Base-by-base conservation (phyloP, 2,888 invertebrate species). In the Melolontha melolontha region DNA sequence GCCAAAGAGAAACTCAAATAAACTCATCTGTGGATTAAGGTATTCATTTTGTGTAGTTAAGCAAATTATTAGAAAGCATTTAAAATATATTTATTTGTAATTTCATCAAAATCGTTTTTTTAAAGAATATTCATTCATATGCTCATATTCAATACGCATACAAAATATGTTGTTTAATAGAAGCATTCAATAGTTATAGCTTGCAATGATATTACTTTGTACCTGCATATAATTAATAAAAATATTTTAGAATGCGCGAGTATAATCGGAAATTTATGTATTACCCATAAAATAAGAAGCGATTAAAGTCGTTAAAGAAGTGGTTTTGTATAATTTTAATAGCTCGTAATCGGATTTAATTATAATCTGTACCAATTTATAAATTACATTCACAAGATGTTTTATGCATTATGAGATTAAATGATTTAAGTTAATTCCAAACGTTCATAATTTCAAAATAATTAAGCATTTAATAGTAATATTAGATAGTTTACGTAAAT, bases 261-360 rank as follows among this genome's bases (percentile, higher is more conserved):
- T 14, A 14, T 41, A 55, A 55, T 22, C 41, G 41, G 41, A 55
- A 41, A 55, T 55, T 41, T 22, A 22, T 27, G 55, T 5, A n/a
- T 17, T 34, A 55, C 55, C 22, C 4, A 22, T 4, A 22, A 22
- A 55, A 55, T 41, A 22, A 55, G 0, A 41, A 10, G 12, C 22
- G 7, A 22, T 12, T 16, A 55, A 22, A 41, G 41, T 17, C 41
- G 55, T 55, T 55, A 22, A 55, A 41, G 41, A 41, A 55, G 41
- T 41, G n/a, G 55, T 55, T 55, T 22, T 16, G 41, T 22, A 16
- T 55, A 55, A 55, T 55, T 41, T 55, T 55, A 55, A 55, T 55
- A 41, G 41, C 22, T 41, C 17, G 39, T 55, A 55, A 55, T 55
- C 41, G 55, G 40, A 55, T 55, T 55, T 55, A 55, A 55, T 55